Evolutionary conservation across 2,113 vertebrate genomes (phyloP).

Genomic region (Bos indicus): DNA sequence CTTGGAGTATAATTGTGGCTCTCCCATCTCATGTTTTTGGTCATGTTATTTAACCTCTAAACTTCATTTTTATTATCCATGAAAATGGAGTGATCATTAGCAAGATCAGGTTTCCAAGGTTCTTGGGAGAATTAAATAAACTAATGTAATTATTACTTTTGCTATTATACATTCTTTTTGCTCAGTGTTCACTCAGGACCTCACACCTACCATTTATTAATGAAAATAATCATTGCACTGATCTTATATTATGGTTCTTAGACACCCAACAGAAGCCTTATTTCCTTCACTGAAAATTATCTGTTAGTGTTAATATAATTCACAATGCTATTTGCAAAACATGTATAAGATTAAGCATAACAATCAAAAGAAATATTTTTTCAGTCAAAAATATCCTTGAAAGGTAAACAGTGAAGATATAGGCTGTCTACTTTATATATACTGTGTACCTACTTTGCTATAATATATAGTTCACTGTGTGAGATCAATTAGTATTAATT

Average conservation of each 20-base stretch:
- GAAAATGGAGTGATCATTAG: background rate
- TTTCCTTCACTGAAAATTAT: background rate
- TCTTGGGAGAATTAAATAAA: background rate
- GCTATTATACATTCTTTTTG: background rate
- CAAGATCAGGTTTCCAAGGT: background rate
- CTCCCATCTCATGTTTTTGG: background rate
- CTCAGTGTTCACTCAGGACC: background rate
- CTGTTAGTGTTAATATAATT: background rate
- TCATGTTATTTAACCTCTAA: background rate
- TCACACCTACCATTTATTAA: background rate
- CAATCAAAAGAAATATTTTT: conserved; percentile 1
- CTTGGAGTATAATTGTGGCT: background rate
- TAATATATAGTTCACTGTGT: background rate
- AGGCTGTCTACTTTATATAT: background rate
- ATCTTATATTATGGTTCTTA: background rate
- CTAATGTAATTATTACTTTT: background rate
- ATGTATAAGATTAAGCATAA: background rate
- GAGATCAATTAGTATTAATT: background rate
- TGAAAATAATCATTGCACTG: background rate
- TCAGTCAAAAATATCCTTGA: background rate
- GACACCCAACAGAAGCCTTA: background rate
- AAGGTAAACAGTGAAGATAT: background rate
- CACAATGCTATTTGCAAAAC: background rate
- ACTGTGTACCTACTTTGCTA: background rate
- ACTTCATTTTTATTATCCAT: background rate